Evolutionary conservation across 2,113 vertebrate species (phyloP).

Genomic region (Clarias batrachus): DNA sequence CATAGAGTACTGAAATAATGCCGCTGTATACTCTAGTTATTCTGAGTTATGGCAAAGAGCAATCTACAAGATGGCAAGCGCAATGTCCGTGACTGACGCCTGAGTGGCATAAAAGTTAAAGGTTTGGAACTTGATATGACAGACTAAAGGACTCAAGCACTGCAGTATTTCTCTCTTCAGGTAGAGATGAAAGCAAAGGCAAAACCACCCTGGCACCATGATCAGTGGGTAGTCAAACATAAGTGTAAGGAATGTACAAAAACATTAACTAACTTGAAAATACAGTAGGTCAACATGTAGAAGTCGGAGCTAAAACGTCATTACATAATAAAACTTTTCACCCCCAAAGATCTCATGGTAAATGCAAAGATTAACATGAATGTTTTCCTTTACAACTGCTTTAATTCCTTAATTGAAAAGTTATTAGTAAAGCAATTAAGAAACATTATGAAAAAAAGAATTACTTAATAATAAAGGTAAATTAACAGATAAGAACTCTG

Average conservation of each 20-base stretch:
- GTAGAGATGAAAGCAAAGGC: not conserved
- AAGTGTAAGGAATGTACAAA: not conserved
- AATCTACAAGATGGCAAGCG: not conserved
- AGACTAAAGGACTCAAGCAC: not conserved
- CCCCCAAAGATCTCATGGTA: too few species aligned
- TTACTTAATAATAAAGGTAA: slow-evolving; percentile 15
- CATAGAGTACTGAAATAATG: not conserved
- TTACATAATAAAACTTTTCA: not conserved
- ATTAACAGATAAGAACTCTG: not conserved
- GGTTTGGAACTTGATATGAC: not conserved
- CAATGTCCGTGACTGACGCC: not conserved
- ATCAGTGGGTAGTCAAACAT: not conserved
- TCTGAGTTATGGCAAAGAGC: not conserved
- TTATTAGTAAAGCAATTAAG: slow-evolving; percentile 22
- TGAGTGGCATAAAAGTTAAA: not conserved
- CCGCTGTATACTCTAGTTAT: not conserved
- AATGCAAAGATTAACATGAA: not conserved
- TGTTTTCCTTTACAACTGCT: not conserved
- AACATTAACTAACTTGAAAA: not conserved
- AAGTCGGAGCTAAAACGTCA: not conserved
- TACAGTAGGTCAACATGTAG: not conserved
- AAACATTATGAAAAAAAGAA: not conserved
- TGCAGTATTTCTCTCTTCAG: not conserved
- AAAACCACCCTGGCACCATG: not conserved
- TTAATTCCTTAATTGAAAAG: slow-evolving; percentile 4